Percentiles rank a stretch among this genome's conserved stretches.
Conservation (phyloP, 2,888 invertebrate genomes). For the Hypomecis atomaria region DNA sequence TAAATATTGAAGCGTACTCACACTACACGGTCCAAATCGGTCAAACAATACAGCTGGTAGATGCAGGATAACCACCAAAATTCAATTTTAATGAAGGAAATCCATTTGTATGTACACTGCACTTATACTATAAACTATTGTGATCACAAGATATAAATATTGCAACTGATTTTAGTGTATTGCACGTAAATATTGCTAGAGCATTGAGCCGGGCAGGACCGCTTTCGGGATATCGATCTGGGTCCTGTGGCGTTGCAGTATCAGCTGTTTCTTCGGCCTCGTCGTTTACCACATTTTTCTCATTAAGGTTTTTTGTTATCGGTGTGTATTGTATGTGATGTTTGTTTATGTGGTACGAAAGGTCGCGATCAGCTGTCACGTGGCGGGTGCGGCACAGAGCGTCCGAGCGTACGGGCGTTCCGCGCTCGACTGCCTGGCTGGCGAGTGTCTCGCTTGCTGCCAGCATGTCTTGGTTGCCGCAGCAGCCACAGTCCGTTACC, state of each 20-base stretch:
- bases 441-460: conserved; percentile 23
- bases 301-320: conserved; percentile 39
- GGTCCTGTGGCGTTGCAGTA: conserved; percentile 54
- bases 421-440: conserved; percentile 74
- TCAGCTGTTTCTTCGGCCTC: conserved; percentile 44
- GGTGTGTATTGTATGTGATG: conserved; percentile 51
- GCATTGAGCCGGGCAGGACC: conserved; percentile 59
- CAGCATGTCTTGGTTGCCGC: conserved; percentile 42
- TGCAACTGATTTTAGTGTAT: conserved; percentile 61
- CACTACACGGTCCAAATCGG: conserved; percentile 48
- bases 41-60: conserved; percentile 57
- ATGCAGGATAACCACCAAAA: conserved; percentile 61
- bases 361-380: conserved; percentile 72
- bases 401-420: conserved; percentile 66
- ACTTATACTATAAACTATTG: conserved; percentile 62
- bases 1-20: conserved; percentile 57
- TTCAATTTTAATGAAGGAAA: conserved; percentile 66
- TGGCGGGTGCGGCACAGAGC: conserved; percentile 49
- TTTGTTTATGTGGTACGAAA: conserved; percentile 59
- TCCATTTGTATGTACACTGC: conserved; percentile 73
- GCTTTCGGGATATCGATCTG: conserved; percentile 75
- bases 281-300: conserved; percentile 41
- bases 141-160: conserved; percentile 54
- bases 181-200: conserved; percentile 71
- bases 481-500: conserved; percentile 63